phyloP scores from a whole-genome alignment of 2,797 vertebrate species.

The Erethizon dorsatum region DNA sequence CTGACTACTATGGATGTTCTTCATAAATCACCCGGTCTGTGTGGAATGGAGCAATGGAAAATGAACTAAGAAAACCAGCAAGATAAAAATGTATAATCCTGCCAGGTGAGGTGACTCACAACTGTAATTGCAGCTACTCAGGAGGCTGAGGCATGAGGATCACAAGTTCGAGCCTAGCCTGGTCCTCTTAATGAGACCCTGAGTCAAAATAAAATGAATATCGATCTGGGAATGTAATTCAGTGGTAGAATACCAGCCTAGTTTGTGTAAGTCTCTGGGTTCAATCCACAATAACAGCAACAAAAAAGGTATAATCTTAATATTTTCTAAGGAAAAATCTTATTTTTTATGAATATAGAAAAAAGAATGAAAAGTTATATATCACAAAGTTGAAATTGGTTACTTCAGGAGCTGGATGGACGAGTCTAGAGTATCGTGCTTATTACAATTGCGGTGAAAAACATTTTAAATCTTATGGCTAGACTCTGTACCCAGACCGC shows the following conservation, averaged over 20 bases:
- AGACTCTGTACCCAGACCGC: not conserved
- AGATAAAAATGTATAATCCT: not conserved
- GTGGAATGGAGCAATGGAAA: not conserved
- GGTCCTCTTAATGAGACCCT: not conserved
- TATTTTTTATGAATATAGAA: not conserved
- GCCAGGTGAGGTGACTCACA: not conserved
- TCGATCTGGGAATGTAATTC: no score
- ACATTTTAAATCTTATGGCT: not conserved
- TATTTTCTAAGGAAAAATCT: conserved; percentile 1
- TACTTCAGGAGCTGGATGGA: not conserved
- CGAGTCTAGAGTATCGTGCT: not conserved
- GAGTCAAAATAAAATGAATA: not conserved
- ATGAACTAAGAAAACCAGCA: not conserved
- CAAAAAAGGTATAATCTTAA: not conserved
- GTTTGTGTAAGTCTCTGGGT: no score
- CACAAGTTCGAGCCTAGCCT: not conserved
- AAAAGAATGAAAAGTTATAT: not conserved
- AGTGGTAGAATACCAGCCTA: no score
- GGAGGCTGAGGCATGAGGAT: not conserved
- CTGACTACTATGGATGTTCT: not conserved
- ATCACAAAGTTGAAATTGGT: not conserved
- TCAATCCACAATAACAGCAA: no score
- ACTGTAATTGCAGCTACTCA: not conserved
- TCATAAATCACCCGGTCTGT: not conserved
- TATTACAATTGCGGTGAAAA: conserved; percentile 17